Evolutionary conservation across 2,113 vertebrate species (phyloP).

Genomic region (Stegostoma tigrinum): DNA sequence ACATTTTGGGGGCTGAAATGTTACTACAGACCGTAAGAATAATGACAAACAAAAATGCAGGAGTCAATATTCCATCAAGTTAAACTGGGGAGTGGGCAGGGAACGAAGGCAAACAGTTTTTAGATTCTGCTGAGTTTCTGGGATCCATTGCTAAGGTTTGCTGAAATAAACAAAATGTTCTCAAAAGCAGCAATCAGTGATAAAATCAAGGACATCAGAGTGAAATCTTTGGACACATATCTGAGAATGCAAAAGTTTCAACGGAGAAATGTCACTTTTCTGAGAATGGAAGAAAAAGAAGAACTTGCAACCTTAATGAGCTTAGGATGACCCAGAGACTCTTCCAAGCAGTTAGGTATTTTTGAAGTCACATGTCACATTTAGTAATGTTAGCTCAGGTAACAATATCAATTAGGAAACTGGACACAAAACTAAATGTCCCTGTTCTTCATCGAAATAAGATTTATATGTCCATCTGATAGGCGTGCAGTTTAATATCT

Average conservation of each 20-base stretch:
- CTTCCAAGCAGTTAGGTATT: neutral
- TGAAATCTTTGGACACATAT: neutral
- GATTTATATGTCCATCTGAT: neutral
- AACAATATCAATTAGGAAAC: neutral
- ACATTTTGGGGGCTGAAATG: neutral
- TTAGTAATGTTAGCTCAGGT: neutral
- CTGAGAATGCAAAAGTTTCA: neutral
- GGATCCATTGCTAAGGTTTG: neutral
- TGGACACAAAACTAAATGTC: neutral
- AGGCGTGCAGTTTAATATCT: neutral
- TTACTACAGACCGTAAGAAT: neutral
- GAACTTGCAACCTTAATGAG: neutral
- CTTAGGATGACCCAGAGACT: neutral
- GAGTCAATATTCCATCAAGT: neutral
- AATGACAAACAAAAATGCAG: neutral
- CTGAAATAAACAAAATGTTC: neutral
- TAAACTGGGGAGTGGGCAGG: neutral
- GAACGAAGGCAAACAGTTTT: neutral
- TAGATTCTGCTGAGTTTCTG: neutral
- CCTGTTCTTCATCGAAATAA: neutral
- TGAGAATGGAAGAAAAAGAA: neutral
- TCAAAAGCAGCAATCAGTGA: conserved; percentile 6
- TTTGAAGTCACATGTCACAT: neutral
- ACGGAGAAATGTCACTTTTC: neutral
- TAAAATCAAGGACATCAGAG: neutral